A percentile compares a stretch with the other conserved stretches of the same genome.
Conservation (phyloP, 2,113 vertebrate species). For the Thalassoma bifasciatum region DNA sequence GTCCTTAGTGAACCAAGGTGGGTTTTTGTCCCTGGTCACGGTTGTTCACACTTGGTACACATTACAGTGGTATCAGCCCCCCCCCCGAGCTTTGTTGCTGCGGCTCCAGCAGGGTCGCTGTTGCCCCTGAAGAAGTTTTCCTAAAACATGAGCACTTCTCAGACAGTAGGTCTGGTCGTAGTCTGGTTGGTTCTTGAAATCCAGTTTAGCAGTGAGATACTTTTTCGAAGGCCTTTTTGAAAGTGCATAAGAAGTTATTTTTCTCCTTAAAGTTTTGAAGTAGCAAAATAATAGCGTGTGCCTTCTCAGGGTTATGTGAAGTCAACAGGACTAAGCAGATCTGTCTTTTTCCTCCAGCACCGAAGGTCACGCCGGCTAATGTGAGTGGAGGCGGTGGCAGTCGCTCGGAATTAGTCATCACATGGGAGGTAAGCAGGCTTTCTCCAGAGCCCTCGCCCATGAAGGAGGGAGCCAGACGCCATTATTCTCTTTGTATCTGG, state of each 20-base stretch:
- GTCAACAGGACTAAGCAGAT: constrained; percentile 50
- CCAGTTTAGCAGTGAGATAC: neutral
- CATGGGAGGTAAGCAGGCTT: constrained; percentile 92
- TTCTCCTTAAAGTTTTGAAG: neutral
- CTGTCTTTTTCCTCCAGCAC: constrained; percentile 85
- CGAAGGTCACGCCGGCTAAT: constrained; percentile 94
- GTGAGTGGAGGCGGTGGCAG: constrained; percentile 97
- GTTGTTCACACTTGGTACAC: too few species aligned
- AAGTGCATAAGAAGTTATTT: neutral
- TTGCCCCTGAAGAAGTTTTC: too few species aligned
- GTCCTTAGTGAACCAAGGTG: too few species aligned
- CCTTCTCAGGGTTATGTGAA: constrained; percentile 19
- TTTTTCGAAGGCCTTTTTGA: too few species aligned
- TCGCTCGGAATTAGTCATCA: constrained; percentile 97
- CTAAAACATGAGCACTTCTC: neutral
- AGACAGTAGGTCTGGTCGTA: neutral
- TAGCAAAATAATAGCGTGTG: constrained; percentile 23
- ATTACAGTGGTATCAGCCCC: too few species aligned
- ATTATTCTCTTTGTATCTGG: constrained; percentile 65
- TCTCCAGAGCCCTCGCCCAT: constrained; percentile 46
- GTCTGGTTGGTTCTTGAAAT: neutral
- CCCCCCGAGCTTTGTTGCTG: too few species aligned
- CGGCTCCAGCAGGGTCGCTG: too few species aligned
- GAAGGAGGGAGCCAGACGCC: constrained; percentile 52
- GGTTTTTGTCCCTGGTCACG: too few species aligned